These are phyloP conservation scores for Cecropterus lyciades DNA, from an alignment of 1,140 invertebrate species.

Conservation along the genomic window DNA sequence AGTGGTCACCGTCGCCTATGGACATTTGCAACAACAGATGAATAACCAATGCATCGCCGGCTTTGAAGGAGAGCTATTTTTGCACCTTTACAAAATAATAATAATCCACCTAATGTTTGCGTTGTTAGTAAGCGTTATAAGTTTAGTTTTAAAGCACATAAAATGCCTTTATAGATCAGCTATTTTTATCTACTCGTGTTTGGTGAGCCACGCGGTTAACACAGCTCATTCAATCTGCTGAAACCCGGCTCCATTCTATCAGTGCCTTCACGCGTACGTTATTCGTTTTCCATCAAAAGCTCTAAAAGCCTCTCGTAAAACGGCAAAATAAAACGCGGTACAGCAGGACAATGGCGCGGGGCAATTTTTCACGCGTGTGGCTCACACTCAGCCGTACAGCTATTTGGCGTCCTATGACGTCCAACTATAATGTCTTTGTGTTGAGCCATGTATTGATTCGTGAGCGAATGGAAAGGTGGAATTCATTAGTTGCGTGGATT, in stretches of 20 bases:
- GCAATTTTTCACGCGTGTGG: constrained; percentile 32
- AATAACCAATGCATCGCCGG: too few species aligned
- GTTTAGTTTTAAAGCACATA: too few species aligned
- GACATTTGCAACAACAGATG: too few species aligned
- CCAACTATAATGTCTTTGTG: background rate
- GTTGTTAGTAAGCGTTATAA: too few species aligned
- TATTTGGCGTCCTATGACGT: background rate
- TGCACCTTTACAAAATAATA: too few species aligned
- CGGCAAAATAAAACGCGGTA: constrained; percentile 31
- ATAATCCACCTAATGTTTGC: too few species aligned
- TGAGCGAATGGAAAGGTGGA: too few species aligned
- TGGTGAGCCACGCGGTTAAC: constrained; percentile 9
- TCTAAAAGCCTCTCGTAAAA: constrained; percentile 37
- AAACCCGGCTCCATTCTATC: constrained; percentile 33
- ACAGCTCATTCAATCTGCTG: constrained; percentile 33
- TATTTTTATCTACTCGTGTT: background rate
- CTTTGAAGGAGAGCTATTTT: too few species aligned
- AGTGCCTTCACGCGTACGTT: constrained; percentile 34
- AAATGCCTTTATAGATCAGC: too few species aligned
- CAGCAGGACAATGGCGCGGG: constrained; percentile 25
- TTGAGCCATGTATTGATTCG: background rate
- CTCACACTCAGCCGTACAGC: background rate
- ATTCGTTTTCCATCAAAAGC: constrained; percentile 38
- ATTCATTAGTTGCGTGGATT: too few species aligned
- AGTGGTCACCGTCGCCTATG: too few species aligned